Base-by-base conservation (phyloP, 2,797 vertebrate genomes). In the Perodicticus potto region DNA sequence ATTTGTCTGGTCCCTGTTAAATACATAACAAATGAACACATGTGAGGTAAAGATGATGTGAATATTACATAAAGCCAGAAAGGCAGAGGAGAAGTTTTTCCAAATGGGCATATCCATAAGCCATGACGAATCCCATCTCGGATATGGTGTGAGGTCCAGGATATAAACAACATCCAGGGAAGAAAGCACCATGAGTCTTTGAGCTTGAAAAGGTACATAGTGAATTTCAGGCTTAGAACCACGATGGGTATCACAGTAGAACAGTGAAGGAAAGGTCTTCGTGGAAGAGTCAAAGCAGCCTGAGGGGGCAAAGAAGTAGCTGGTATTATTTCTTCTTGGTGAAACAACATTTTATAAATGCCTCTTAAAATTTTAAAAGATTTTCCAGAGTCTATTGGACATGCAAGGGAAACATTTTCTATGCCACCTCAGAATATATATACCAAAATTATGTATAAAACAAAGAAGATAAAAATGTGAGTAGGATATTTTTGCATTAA, bases 81-180 rank as follows among this genome's bases (percentile, higher is more conserved):
- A 0, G 99, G 99, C 92, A 99, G 97, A 7, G 99, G 99, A 2
- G 99, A 98, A 5, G 99, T 99, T 98, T 99, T 99, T 95, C 99
- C 99, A 80, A 99, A 99, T 0, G 99, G 99, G 83, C 99, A 99
- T 74, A 99, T 97, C 99, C 99, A 99, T 78, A 99, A 98, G 78
- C 99, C 99, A 14, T 99, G 99, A 65, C 99, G 99, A 92, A 99
- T 98, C 32, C 99, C 99, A 0, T 99, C 99, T 82, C 99, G 99
- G 59, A 99, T 88, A 9, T 99, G 99, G 98, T 99, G 99, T 2
- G 99, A 99, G 10, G 99, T 99, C 99, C 99, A 99, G 73, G 99
- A 99, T 89, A 99, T 98, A 95, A 99, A 99, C 43, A 99, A 97
- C 99, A 99, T 99, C 99, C 99, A 99, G 3, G 99, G 99, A 97